phyloP scores from a whole-genome alignment of 2,797 vertebrate species.

The Clarias pachynema region DNA sequence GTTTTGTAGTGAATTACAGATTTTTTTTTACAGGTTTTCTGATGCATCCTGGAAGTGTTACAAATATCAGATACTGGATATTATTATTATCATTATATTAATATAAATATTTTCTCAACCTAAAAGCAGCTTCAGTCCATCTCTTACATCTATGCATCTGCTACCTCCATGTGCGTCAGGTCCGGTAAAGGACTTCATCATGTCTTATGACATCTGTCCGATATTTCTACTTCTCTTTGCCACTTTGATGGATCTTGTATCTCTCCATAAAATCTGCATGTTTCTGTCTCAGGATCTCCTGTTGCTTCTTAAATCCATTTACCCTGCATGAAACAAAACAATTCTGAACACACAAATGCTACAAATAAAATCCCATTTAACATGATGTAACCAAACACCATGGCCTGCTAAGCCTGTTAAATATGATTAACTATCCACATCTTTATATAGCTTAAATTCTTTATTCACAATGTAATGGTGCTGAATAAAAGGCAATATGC shows the following conservation, averaged over 20 bases:
- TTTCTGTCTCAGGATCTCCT: conserved; percentile 79
- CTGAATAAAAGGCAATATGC: too few species aligned
- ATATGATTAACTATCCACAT: not conserved
- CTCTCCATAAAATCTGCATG: conserved; percentile 74
- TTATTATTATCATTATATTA: not conserved
- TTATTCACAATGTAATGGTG: not conserved
- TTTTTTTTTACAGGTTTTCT: not conserved
- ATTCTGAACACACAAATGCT: not conserved
- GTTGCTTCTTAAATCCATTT: conserved; percentile 80
- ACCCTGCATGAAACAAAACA: conserved; percentile 64
- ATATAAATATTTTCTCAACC: not conserved
- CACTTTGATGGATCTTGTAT: conserved; percentile 53
- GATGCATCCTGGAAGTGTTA: not conserved
- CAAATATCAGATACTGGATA: not conserved
- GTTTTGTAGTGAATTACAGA: not conserved
- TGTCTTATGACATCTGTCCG: not conserved
- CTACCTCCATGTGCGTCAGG: not conserved
- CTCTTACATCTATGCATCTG: not conserved
- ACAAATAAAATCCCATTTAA: not conserved
- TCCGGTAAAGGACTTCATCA: not conserved
- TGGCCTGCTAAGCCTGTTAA: not conserved
- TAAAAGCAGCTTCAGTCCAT: not conserved
- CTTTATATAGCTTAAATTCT: not conserved
- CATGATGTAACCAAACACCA: not conserved
- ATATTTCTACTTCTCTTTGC: conserved; percentile 65